Percentiles rank a stretch among this genome's conserved stretches.
These are phyloP conservation scores for Neodontobutis hainanensis DNA, from an alignment of 2,113 vertebrate species.

Conservation along the genomic window DNA sequence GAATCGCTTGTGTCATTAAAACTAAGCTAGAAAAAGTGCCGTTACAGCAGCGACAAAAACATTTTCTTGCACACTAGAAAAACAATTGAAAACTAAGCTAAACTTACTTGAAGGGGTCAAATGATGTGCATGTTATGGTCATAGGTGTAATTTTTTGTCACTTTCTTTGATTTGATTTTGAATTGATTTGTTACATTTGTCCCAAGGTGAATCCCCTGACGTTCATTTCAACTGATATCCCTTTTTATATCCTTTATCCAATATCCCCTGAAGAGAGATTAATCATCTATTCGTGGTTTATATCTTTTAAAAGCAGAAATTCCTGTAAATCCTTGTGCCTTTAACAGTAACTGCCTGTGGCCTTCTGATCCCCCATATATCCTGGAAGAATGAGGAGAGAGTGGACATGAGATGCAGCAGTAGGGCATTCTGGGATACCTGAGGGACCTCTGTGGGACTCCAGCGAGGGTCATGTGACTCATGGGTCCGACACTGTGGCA, in stretches of 20 bases:
- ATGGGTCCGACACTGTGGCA: conserved; percentile 68
- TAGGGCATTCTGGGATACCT: conserved; percentile 53
- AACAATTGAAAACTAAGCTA: not conserved
- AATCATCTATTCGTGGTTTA: conserved; percentile 51
- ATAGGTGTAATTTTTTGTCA: too few relatives aligned
- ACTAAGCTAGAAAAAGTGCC: too few relatives aligned
- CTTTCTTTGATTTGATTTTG: not conserved
- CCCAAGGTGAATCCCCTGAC: conserved; percentile 34
- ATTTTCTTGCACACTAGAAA: not conserved
- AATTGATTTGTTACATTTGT: conserved; percentile 1
- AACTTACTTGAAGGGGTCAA: too few relatives aligned
- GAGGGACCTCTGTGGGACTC: conserved; percentile 60
- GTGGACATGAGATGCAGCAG: conserved; percentile 14
- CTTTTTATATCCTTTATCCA: conserved; percentile 42
- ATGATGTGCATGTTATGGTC: not conserved
- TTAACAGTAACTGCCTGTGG: conserved; percentile 57
- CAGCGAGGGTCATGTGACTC: conserved; percentile 69
- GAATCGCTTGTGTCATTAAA: too few relatives aligned
- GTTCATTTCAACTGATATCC: conserved; percentile 44
- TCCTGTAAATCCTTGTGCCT: conserved; percentile 63
- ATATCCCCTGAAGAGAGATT: conserved; percentile 37
- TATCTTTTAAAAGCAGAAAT: conserved; percentile 64
- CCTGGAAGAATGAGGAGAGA: conserved; percentile 26
- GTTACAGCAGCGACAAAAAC: too few relatives aligned
- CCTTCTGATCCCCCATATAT: conserved; percentile 64